A percentile compares a stretch with the other conserved stretches of the same genome.
phyloP scores from a whole-genome alignment of 2,113 vertebrate genomes.

The Periophthalmus modestus region DNA sequence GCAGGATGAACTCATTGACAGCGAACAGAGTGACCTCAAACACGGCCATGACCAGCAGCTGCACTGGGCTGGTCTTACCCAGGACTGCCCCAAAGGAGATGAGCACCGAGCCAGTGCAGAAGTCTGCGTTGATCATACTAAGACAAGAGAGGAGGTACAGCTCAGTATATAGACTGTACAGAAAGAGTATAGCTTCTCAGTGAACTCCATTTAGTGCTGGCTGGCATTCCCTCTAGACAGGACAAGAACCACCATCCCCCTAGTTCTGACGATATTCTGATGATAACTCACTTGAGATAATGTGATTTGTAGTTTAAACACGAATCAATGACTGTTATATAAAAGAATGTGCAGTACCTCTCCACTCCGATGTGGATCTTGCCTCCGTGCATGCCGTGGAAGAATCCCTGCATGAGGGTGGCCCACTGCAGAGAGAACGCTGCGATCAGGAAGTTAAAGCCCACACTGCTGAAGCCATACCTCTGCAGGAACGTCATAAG shows the following conservation, averaged over 20 bases:
- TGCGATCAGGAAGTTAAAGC: slow-evolving; percentile 85
- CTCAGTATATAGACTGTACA: too few relatives aligned
- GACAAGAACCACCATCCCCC: too few relatives aligned
- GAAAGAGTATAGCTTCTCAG: too few relatives aligned
- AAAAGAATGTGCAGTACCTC: slow-evolving; percentile 73
- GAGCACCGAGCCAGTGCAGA: slow-evolving; percentile 85
- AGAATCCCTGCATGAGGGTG: slow-evolving; percentile 85
- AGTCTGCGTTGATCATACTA: slow-evolving; percentile 92
- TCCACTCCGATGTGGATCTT: slow-evolving; percentile 83
- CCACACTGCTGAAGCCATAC: slow-evolving; percentile 81
- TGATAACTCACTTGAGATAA: too few relatives aligned
- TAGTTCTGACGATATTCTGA: too few relatives aligned
- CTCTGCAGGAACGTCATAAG: slow-evolving; percentile 89
- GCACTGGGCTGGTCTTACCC: slow-evolving; percentile 85
- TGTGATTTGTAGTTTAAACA: too few relatives aligned
- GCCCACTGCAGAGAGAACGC: slow-evolving; percentile 90
- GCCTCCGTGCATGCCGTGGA: slow-evolving; percentile 76
- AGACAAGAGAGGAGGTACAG: background rate
- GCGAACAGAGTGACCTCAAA: slow-evolving; percentile 84
- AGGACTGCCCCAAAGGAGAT: slow-evolving; percentile 86
- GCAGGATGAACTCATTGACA: slow-evolving; percentile 84
- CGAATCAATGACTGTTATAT: too few relatives aligned
- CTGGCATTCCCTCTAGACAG: too few relatives aligned
- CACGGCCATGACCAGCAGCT: slow-evolving; percentile 86
- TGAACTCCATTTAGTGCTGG: too few relatives aligned